Evolutionary conservation across 2,888 invertebrate genomes (phyloP).

Genomic region (Phyto melanocephala): DNA sequence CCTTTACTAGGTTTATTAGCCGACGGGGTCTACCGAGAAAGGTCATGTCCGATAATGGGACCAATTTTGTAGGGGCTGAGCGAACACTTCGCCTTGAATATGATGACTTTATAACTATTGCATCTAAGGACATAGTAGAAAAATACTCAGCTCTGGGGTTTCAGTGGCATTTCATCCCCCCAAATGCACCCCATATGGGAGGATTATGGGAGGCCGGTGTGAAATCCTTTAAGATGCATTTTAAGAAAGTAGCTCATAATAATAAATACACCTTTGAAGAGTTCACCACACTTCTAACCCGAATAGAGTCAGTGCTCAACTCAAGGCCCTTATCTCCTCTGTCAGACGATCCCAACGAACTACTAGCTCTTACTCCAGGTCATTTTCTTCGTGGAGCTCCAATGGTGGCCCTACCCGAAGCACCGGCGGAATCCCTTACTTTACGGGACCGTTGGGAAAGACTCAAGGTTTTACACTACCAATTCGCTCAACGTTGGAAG

Average conservation of each 20-base stretch:
- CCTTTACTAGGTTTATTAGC: conserved; percentile 15
- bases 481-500: conserved; percentile 26
- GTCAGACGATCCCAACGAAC: background rate
- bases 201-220: conserved; percentile 50
- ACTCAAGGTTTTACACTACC: conserved; percentile 32
- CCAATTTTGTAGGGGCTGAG: conserved; percentile 39
- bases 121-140: background rate
- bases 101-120: background rate
- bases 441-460: conserved; percentile 21
- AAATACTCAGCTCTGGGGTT: conserved; percentile 3
- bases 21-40: conserved; percentile 47
- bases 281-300: conserved; percentile 17
- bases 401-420: background rate
- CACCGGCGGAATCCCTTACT: background rate
- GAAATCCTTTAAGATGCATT: conserved; percentile 40
- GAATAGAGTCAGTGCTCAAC: conserved; percentile 40
- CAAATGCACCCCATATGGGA: conserved; percentile 14
- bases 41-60: conserved; percentile 51
- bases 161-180: conserved; percentile 4
- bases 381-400: background rate
- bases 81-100: background rate
- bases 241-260: conserved; percentile 5
- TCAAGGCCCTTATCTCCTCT: conserved; percentile 26
- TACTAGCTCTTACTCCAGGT: background rate
- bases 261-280: conserved; percentile 35